Evolutionary conservation across 2,888 invertebrate species (phyloP).

Genomic region (Mantis religiosa): DNA sequence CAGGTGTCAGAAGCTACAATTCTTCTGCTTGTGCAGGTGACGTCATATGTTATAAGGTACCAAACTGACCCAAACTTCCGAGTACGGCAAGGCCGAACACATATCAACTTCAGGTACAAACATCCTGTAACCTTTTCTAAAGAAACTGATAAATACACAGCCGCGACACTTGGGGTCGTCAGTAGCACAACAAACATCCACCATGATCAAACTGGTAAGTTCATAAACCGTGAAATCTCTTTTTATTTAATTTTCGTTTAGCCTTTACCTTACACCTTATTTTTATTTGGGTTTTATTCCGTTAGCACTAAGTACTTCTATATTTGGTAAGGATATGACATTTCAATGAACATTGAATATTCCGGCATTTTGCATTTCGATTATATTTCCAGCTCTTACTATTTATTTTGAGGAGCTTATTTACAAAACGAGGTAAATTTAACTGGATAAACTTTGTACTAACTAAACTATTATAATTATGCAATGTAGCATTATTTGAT

Average conservation of each 20-base stretch:
- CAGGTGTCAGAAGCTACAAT: background rate
- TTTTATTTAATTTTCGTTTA: background rate
- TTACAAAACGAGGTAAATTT: no score
- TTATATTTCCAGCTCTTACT: no score
- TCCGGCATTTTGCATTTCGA: no score
- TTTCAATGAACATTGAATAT: no score
- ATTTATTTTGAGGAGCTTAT: no score
- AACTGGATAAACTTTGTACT: no score
- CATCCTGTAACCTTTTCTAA: background rate
- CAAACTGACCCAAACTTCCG: background rate
- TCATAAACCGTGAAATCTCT: background rate
- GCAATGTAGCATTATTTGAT: no score
- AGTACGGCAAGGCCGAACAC: background rate
- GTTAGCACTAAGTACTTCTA: no score
- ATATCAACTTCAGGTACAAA: background rate
- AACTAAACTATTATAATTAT: no score
- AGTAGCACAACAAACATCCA: background rate
- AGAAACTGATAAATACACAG: background rate
- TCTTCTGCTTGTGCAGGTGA: background rate
- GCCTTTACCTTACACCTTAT: no score
- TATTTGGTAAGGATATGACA: no score
- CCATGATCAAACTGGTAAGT: background rate
- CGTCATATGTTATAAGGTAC: background rate
- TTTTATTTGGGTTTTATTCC: no score
- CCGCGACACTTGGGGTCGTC: background rate